Evolutionary conservation across 2,888 invertebrate genomes (phyloP).

Genomic region (Esperia sulphurella): DNA sequence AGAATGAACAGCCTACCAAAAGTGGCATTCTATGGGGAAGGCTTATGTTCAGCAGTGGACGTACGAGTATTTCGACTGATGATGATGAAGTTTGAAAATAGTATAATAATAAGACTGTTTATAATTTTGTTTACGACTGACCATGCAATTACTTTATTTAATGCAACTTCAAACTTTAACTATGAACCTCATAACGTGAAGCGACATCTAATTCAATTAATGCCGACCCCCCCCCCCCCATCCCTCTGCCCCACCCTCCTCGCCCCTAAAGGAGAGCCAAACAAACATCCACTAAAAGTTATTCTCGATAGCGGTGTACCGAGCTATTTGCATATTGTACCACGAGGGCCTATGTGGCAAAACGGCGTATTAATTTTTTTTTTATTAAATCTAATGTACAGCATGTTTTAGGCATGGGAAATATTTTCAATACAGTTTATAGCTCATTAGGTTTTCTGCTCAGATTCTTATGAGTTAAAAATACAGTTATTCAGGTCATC

Average conservation of each 20-base stretch:
- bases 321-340: slow-evolving; percentile 48
- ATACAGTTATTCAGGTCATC: no score
- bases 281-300: slow-evolving; percentile 56
- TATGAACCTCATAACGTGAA: slow-evolving; percentile 20
- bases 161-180: background rate
- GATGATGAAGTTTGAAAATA: no score
- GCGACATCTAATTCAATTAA: slow-evolving; percentile 67
- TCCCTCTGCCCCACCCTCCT: background rate
- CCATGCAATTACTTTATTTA: background rate
- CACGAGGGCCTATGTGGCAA: background rate
- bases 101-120: background rate
- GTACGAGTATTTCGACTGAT: no score
- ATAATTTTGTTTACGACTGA: no score
- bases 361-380: slow-evolving; percentile 2
- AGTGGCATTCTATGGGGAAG: no score
- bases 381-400: no score
- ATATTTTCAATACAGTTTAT: no score
- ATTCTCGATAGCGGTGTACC: slow-evolving; percentile 38
- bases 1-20: no score
- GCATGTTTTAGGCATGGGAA: no score
- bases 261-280: slow-evolving; percentile 22
- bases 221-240: slow-evolving; percentile 22
- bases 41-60: no score
- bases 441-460: no score
- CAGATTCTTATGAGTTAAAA: no score